Percentiles rank a stretch among this genome's conserved stretches.
These are phyloP conservation scores for Mustelus asterias DNA, from an alignment of 2,113 vertebrate species.

Conservation along the genomic window DNA sequence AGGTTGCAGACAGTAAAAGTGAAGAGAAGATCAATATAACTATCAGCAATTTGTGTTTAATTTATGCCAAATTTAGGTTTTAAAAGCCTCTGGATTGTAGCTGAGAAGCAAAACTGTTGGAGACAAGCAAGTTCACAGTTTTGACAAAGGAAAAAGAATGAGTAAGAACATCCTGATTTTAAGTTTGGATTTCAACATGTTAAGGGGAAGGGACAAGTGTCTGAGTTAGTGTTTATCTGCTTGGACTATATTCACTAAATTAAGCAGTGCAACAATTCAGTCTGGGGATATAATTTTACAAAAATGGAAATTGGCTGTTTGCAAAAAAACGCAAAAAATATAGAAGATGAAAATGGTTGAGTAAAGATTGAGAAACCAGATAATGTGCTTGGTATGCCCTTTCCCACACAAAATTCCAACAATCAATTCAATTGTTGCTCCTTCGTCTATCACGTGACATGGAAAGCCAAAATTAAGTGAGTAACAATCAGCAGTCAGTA, in stretches of 20 bases:
- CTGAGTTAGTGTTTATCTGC: background rate
- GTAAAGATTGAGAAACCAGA: background rate
- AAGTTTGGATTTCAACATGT: background rate
- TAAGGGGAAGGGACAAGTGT: background rate
- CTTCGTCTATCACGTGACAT: background rate
- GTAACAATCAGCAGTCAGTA: background rate
- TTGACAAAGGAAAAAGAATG: background rate
- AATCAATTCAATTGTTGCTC: conserved; percentile 15
- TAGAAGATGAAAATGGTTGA: background rate
- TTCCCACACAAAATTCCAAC: background rate
- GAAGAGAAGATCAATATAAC: background rate
- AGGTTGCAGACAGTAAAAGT: background rate
- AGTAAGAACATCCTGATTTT: background rate
- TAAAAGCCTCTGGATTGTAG: background rate
- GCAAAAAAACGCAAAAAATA: background rate
- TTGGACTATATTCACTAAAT: background rate
- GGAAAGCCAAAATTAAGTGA: background rate
- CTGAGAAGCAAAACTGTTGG: background rate
- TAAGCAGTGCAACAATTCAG: background rate
- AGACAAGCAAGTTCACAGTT: background rate
- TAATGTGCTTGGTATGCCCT: background rate
- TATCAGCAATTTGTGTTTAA: background rate
- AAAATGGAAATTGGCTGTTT: background rate
- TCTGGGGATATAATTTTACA: background rate
- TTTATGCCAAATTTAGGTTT: background rate